Evolutionary conservation across 2,797 vertebrate genomes (phyloP), one percentile per base, ranked within the genome.

Genomic region (Brotula barbata): DNA sequence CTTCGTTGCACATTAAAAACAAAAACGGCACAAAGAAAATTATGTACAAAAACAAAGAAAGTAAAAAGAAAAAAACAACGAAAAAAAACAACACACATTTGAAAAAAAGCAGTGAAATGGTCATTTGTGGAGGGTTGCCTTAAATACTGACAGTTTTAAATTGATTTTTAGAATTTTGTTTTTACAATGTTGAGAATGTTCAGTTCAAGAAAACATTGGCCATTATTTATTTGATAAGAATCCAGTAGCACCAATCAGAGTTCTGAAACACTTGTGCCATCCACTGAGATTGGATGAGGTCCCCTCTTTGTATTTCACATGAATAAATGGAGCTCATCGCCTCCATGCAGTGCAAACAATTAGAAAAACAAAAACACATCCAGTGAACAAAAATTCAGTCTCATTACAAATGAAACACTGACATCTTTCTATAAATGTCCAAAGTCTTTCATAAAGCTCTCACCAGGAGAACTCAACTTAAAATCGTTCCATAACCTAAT

Each of bases 11-110:
- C 82, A 74, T n/a, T 31, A 69, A 72, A 62, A 64, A 71, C 58
- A 49, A 57, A 76, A 59, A 36, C 64, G 50, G 65, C 33, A 73
- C 70, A 75, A 74, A 20, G 64, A 67, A 80, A 53, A 28, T 73
- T 85, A 87, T 87, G 66, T 88, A 90, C 82, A 89, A 85, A 87
- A 79, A 85, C 73, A 77, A 85, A 66, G 72, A 43, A 73, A 82
- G 65, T 82, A 69, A 60, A 78, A 77, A 81, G 72, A 83, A 56
- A 64, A 21, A 77, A 58, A 76, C 59, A 56, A 63, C 20, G 78
- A 68, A 68, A 63, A 64, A 68, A 55, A 19, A 62, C 12, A 15
- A 39, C 13, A 7, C 25, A 33, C 25, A 28, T 28, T 4, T 4
- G 15, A 44, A 47, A 54, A 46, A 66, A 66, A 43, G 16, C 56